Percentiles rank a stretch among this genome's conserved stretches.
Evolutionary conservation across 2,113 vertebrate genomes (phyloP).

Genomic region (Fregata magnificens): DNA sequence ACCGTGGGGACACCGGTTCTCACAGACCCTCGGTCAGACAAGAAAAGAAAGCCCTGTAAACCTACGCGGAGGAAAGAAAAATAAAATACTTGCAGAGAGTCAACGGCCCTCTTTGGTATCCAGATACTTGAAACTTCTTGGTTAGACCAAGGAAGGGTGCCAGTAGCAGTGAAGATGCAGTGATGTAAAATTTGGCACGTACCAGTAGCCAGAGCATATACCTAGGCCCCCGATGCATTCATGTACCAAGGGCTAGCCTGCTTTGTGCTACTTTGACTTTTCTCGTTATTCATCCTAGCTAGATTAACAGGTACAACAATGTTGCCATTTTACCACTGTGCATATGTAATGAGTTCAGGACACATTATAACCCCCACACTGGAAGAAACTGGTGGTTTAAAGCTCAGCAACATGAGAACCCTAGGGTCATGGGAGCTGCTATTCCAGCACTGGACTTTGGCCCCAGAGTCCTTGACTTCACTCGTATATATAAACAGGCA

Average conservation of each 20-base stretch:
- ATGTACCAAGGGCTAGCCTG: background rate
- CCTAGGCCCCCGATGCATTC: background rate
- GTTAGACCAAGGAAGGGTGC: background rate
- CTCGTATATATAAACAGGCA: background rate
- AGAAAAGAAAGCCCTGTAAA: background rate
- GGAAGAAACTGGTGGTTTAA: background rate
- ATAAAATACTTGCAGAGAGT: background rate
- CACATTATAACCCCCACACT: background rate
- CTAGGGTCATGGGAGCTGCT: background rate
- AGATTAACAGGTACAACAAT: background rate
- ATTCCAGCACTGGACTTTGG: background rate
- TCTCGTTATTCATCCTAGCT: background rate
- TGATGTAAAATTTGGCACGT: background rate
- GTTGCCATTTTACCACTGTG: background rate
- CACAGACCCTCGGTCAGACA: background rate
- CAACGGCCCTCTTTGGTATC: background rate
- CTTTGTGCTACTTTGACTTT: background rate
- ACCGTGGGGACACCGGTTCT: background rate
- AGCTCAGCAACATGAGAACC: background rate
- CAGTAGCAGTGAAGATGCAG: background rate
- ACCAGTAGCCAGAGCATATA: background rate
- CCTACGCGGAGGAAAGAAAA: background rate
- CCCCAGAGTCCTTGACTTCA: background rate
- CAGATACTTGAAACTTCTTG: background rate
- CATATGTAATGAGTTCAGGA: background rate